Base-by-base conservation (phyloP, 2,888 invertebrate species). In the Agriotes lineatus region DNA sequence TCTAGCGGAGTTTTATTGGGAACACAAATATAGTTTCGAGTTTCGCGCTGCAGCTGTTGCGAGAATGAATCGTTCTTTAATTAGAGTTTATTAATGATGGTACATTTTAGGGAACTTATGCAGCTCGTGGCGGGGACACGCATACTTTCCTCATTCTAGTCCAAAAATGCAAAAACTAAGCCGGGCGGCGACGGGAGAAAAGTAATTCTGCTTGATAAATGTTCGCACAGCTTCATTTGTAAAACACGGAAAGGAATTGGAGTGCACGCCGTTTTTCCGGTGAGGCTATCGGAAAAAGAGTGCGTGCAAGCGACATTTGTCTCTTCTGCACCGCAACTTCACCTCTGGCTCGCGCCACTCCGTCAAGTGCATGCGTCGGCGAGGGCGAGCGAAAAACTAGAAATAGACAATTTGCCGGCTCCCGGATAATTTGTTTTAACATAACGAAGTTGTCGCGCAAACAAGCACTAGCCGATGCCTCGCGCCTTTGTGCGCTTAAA, bases 141-240 rank as follows among this genome's bases (percentile, higher is more conserved):
- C 18, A 14, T 16, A 5, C 16, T 14, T 7, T 12, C 2, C 7
- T 14, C 14, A 16, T 30, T 52, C 14, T 42, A 42, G 19, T 57
- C 18, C 19, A 20, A 25, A 44, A 58, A 25, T 44, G 30, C 18
- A 25, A 33, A 18, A 57, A 39, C 42, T 42, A 42, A 16, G 16
- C 12, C 22, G 22, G 12, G 0, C n/a, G 25, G 48, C 22, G n/a
- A 35, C 7, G 39, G n/a, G 14, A 12, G 50, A 25, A 56, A 44
- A 63, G 54, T 63, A 56, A 63, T 63, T 63, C 33, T 39, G 33
- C n/a, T 63, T 63, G 62, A 63, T 63, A 52, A 54, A 63, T 63
- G 62, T 56, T 62, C 33, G 35, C 20, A 44, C 52, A 63, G 62
- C 54, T 63, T 63, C 44, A 63, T 62, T 63, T 54, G 39, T 63